Percentiles rank a stretch among this genome's conserved stretches.
Conservation (phyloP, 2,888 invertebrate genomes). For the Hybos culiciformis region DNA sequence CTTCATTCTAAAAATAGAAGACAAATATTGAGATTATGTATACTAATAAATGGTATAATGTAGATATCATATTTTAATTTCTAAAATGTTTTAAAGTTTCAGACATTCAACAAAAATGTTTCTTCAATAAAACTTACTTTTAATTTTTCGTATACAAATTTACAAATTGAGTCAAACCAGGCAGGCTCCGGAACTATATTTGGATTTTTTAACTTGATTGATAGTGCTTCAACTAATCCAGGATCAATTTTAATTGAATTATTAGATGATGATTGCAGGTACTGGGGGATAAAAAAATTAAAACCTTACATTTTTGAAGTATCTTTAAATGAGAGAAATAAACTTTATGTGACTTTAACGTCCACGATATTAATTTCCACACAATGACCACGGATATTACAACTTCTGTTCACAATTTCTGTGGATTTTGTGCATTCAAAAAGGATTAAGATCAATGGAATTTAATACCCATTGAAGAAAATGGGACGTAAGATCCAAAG, state of each 20-base stretch:
- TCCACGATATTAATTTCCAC: no score
- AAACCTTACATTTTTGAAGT: not conserved
- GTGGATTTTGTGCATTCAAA: no score
- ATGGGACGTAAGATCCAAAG: not conserved
- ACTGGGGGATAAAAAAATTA: conserved; percentile 9
- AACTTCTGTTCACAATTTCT: no score
- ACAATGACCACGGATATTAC: no score
- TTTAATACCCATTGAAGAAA: no score
- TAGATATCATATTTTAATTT: not conserved
- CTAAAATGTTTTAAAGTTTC: not conserved
- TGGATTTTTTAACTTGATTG: conserved; percentile 16
- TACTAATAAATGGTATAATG: not conserved
- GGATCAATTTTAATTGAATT: conserved; percentile 16
- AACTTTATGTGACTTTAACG: no score
- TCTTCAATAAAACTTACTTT: no score
- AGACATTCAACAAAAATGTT: not conserved
- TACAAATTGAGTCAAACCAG: conserved; percentile 19
- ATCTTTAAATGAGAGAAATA: no score
- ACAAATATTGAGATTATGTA: no score
- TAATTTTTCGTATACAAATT: conserved; percentile 19
- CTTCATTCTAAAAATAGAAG: conserved; percentile 16
- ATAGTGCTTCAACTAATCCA: conserved; percentile 16
- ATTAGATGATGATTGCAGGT: conserved; percentile 13
- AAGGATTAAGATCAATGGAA: no score
- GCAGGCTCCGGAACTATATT: conserved; percentile 13